Evolutionary conservation across 2,888 invertebrate genomes (phyloP).

Genomic region (Dysmachus trigonus): DNA sequence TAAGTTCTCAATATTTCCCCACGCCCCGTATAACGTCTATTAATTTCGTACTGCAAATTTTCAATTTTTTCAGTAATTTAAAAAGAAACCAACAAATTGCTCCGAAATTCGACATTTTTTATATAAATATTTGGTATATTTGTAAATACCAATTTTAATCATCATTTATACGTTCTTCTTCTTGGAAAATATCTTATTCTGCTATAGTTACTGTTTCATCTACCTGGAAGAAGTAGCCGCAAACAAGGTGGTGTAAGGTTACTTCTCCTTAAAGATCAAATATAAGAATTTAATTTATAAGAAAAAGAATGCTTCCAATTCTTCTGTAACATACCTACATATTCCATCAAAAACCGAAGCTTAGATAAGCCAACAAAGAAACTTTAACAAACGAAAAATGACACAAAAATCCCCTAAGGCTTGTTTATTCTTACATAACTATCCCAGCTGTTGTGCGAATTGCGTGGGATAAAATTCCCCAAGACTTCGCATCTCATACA

Average conservation of each 20-base stretch:
- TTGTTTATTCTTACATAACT: neutral
- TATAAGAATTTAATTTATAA: neutral
- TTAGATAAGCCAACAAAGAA: neutral
- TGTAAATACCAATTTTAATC: no score
- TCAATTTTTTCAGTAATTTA: no score
- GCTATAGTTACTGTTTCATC: no score
- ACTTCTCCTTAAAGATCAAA: neutral
- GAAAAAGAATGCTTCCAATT: neutral
- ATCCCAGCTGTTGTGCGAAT: neutral
- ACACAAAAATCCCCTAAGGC: neutral
- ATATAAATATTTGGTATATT: no score
- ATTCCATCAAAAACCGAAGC: neutral
- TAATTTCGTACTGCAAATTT: no score
- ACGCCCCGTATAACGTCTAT: no score
- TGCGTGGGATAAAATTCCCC: neutral
- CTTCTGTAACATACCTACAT: neutral
- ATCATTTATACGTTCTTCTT: no score
- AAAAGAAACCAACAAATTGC: no score
- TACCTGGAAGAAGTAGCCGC: no score
- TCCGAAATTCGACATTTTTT: no score
- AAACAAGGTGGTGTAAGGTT: neutral
- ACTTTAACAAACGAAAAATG: neutral
- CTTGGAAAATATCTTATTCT: no score
- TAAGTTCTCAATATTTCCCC: no score
- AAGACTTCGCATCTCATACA: neutral